Percentiles rank a stretch among this genome's conserved stretches.
Conservation (phyloP, 2,888 invertebrate species). For the Andrena marginata region DNA sequence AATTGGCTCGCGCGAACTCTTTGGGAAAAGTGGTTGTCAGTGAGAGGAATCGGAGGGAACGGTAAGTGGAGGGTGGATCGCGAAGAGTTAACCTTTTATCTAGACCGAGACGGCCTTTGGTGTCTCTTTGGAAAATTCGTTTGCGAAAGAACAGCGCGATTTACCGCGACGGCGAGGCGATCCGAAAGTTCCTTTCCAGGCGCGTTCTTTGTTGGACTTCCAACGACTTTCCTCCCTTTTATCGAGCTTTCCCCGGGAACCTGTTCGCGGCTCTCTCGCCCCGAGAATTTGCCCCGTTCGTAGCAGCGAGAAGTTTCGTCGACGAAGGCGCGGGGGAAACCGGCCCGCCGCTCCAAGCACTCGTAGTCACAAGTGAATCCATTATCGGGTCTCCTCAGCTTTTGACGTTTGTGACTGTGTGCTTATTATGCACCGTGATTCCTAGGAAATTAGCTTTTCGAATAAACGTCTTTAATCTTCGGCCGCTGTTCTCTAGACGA, state of each 20-base stretch:
- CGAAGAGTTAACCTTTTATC: conserved; percentile 35
- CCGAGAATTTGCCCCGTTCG: conserved; percentile 41
- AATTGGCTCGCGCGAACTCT: neutral
- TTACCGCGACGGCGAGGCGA: conserved; percentile 29
- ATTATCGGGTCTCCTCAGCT: conserved; percentile 45
- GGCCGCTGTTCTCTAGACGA: neutral
- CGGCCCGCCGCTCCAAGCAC: conserved; percentile 20
- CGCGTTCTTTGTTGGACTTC: conserved; percentile 48
- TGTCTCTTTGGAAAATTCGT: conserved; percentile 27
- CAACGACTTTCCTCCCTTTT: conserved; percentile 50
- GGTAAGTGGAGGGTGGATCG: conserved; percentile 9
- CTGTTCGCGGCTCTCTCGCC: neutral
- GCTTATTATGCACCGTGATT: neutral
- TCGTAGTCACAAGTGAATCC: conserved; percentile 35
- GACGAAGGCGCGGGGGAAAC: conserved; percentile 27
- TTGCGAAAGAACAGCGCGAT: conserved; percentile 42
- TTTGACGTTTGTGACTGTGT: neutral
- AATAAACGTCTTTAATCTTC: neutral
- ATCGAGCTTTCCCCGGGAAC: conserved; percentile 37
- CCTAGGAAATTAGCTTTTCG: neutral
- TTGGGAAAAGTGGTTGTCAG: neutral
- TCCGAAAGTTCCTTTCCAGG: conserved; percentile 47
- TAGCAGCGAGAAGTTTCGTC: conserved; percentile 37
- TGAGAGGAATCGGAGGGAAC: neutral
- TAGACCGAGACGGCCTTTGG: neutral